Evolutionary conservation across 2,888 invertebrate species (phyloP), one percentile per base, ranked within the genome.

Genomic region (Habrosyne pyritoides): DNA sequence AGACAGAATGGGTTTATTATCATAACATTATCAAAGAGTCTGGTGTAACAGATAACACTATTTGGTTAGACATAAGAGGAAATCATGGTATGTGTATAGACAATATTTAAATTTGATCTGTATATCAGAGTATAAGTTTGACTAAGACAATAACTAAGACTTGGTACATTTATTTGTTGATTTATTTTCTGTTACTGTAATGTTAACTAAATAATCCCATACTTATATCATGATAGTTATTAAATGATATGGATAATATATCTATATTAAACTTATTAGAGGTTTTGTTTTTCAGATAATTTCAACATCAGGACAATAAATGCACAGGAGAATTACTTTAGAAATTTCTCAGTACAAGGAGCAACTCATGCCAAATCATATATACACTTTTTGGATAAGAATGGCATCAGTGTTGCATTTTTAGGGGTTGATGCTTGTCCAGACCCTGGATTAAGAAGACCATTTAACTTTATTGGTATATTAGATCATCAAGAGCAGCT

Each of bases 51-150:
- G 91, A 95, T 47, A 94, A 94, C 75, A 97, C 97, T 2, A 87
- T 94, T 28, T 98, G 98, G 98, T 89, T 98, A 59, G 98, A 98
- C 89, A 96, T 98, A 62, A 93, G 98, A 84, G 98, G 98, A 83
- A 98, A 98, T 93, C 98, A 98, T 94, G 98, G 97, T 97, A 91
- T 83, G 77, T 60, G 7, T 12, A 56, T 33, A 28, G 12, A 18
- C 7, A 21, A 33, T 12, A n/a, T n/a, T n/a, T n/a, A n/a, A n/a
- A n/a, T n/a, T 28, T 49, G 33, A n/a, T 22, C 42, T 42, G 14
- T 0, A n/a, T 42, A 18, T 42, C 28, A 8, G 10, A n/a, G n/a
- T n/a, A n/a, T n/a, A n/a, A n/a, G n/a, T n/a, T n/a, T n/a, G n/a
- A n/a, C n/a, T n/a, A n/a, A n/a, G n/a, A n/a, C n/a, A n/a, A n/a